These are phyloP conservation scores for Thermophis baileyi DNA, from an alignment of 2,113 vertebrate genomes.

Conservation along the genomic window DNA sequence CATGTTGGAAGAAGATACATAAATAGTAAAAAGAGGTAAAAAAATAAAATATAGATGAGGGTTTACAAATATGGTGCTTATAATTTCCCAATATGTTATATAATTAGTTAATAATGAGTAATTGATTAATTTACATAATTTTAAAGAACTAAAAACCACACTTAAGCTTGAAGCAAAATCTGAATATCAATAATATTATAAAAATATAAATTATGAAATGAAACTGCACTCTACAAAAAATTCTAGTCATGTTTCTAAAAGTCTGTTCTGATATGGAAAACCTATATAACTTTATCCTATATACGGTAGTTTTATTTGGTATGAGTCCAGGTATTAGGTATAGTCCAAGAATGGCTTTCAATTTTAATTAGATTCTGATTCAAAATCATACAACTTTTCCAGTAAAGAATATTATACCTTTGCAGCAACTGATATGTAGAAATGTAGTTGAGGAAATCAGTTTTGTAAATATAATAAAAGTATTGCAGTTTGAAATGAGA, in stretches of 20 bases:
- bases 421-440: neutral
- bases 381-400: neutral
- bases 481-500: neutral
- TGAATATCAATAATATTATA: neutral
- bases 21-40: neutral
- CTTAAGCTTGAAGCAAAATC: neutral
- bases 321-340: neutral
- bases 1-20: neutral
- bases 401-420: neutral
- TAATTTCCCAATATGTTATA: neutral
- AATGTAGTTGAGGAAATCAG: neutral
- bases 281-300: neutral
- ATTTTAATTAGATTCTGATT: neutral
- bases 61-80: neutral
- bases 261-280: neutral
- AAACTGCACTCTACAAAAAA: neutral
- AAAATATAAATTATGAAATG: neutral
- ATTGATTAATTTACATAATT: neutral
- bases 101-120: neutral
- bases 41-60: neutral
- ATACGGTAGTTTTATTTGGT: neutral
- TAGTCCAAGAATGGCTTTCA: neutral
- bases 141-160: neutral
- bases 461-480: neutral
- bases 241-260: neutral